Base-by-base conservation (phyloP, 1,140 invertebrate species). In the Apis florea region DNA sequence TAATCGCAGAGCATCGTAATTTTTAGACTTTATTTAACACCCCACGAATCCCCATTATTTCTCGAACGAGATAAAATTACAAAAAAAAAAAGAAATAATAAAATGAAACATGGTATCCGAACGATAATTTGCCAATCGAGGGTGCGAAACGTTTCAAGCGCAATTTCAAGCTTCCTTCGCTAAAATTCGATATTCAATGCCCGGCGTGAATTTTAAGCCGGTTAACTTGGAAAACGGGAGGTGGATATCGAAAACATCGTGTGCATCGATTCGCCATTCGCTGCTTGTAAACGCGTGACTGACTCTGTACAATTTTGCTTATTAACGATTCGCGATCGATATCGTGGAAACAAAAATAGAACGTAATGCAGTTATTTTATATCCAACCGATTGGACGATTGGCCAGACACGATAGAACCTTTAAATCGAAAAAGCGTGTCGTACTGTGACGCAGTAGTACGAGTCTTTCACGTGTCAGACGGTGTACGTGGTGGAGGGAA, bases 311-410 rank as follows among this genome's bases (percentile, higher is more conserved):
- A 61, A 79, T 64, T 83, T 85, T 53, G 49, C 13, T 53, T 68
- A 49, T 58, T 26, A 24, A 47, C 64, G 63, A 49, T 49, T 67
- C 13, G 47, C 56, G 83, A 85, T 86, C 85, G 84, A 86, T 86
- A 83, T 85, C 71, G n/a, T 31, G 58, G 70, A 79, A 63, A 82
- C 75, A 54, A 83, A 86, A 86, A 86, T 86, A 86, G 84, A 86
- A 71, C 84, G 72, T 79, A 75, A 51, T 64, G 71, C 79, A 75
- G 49, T 85, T 61, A 85, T 82, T 82, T 76, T 24, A 47, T 40
- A 53, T 74, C 51, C 5, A 24, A 31, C 63, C 49, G 49, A 54
- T 12, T 8, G 49, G 84, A 63, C 73, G 75, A 40, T 40, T 31
- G 59, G 24, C 15, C 64, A 40, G 49, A 73, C 76, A 47, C 68